A percentile compares a stretch with the other conserved stretches of the same genome.
phyloP scores from a whole-genome alignment of 2,888 invertebrate species.

The Nephrotoma appendiculata region DNA sequence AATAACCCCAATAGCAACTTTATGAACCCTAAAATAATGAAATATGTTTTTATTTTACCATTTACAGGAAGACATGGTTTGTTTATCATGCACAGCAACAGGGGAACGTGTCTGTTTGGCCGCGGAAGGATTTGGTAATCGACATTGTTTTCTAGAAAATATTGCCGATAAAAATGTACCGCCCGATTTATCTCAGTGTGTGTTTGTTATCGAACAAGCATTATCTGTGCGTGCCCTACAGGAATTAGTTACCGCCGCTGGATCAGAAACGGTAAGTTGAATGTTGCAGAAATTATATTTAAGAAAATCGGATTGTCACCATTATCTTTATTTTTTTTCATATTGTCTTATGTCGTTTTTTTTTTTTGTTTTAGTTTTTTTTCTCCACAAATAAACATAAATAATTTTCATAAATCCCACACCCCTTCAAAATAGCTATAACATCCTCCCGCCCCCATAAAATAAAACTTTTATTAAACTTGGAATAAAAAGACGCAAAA shows the following conservation, averaged over 20 bases:
- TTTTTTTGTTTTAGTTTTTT: background rate
- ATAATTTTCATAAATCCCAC: background rate
- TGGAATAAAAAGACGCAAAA: background rate
- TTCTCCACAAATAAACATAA: background rate
- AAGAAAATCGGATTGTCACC: background rate
- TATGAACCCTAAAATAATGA: background rate
- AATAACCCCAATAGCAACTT: too few relatives aligned
- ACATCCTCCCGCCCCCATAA: background rate
- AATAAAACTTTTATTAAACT: too few relatives aligned
- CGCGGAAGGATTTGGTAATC: conserved; percentile 98
- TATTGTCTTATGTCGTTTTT: background rate
- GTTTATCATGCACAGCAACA: conserved; percentile 93
- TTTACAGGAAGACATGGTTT: conserved; percentile 97
- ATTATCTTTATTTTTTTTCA: background rate
- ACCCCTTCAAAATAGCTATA: background rate
- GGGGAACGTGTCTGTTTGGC: conserved; percentile 96
- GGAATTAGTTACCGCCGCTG: conserved; percentile 94
- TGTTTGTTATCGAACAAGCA: conserved; percentile 98
- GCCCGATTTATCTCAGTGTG: conserved; percentile 94
- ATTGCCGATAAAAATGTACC: conserved; percentile 98
- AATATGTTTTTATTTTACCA: conserved; percentile 7
- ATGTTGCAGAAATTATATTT: background rate
- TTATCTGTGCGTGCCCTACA: conserved; percentile 96
- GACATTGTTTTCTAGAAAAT: conserved; percentile 97
- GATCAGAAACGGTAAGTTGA: conserved; percentile 74